Percentiles rank a stretch among this genome's conserved stretches.
phyloP scores from a whole-genome alignment of 2,797 vertebrate species.

The Lagocephalus sceleratus region DNA sequence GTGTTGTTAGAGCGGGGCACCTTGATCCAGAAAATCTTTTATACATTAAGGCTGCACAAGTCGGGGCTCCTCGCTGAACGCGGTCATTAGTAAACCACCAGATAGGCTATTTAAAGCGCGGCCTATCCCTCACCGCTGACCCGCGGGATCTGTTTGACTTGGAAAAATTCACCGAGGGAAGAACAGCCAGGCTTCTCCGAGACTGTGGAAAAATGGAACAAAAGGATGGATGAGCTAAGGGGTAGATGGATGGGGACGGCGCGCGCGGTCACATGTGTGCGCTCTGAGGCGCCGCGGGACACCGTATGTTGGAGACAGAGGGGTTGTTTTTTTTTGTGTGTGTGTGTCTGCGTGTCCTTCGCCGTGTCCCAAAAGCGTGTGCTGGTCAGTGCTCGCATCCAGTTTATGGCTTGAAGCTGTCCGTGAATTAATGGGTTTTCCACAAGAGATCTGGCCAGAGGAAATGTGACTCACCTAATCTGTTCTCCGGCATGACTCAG shows the following conservation, averaged over 20 bases:
- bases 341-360: too few relatives aligned
- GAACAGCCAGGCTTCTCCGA: constrained; percentile 68
- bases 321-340: constrained; percentile 23
- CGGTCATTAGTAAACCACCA: constrained; percentile 76
- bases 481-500: constrained; percentile 70
- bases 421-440: constrained; percentile 61
- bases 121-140: constrained; percentile 62
- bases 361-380: constrained; percentile 21
- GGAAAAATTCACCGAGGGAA: constrained; percentile 75
- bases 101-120: constrained; percentile 74
- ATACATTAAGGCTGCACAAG: constrained; percentile 49
- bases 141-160: constrained; percentile 69
- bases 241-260: constrained; percentile 54
- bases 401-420: too few relatives aligned
- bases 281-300: constrained; percentile 21
- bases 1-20: constrained; percentile 45
- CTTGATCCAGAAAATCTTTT: constrained; percentile 63
- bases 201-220: constrained; percentile 67
- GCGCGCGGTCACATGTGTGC: constrained; percentile 35
- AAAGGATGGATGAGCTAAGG: constrained; percentile 57
- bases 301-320: too few relatives aligned
- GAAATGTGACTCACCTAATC: constrained; percentile 76
- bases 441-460: constrained; percentile 70
- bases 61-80: constrained; percentile 60
- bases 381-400: constrained; percentile 1